Conservation (phyloP, 2,797 vertebrate species). For the Sebastes aleutianus region DNA sequence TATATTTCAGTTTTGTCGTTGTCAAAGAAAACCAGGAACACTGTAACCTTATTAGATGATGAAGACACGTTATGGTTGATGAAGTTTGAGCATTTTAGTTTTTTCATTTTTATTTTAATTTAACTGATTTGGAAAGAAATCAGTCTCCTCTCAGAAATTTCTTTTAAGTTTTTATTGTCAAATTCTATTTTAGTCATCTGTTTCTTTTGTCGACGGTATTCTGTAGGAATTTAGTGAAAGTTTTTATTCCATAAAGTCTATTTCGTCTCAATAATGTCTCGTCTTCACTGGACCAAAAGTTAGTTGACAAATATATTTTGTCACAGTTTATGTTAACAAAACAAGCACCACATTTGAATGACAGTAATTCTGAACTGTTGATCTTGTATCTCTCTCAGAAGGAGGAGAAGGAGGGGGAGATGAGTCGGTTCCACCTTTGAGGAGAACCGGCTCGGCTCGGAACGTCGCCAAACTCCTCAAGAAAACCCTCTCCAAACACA, state of each 20-base stretch:
- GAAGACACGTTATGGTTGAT: not conserved
- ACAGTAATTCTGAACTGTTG: not conserved
- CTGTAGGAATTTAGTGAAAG: not conserved
- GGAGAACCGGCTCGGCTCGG: slow-evolving; percentile 72
- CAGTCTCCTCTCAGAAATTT: not conserved
- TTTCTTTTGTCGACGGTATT: not conserved
- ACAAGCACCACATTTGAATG: not conserved
- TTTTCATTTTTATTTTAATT: not conserved
- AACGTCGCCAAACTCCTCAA: slow-evolving; percentile 89
- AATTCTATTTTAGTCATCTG: not conserved
- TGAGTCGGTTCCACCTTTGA: slow-evolving; percentile 66
- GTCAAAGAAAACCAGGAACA: too few species aligned
- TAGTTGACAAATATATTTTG: not conserved
- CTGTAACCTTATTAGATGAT: not conserved
- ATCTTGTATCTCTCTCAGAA: not conserved
- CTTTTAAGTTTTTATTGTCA: not conserved
- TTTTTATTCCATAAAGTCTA: not conserved
- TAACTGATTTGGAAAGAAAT: not conserved
- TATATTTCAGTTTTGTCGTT: not conserved
- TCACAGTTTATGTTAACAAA: not conserved
- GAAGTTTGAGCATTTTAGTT: not conserved
- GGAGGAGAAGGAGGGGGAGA: slow-evolving; percentile 13
- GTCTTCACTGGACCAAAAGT: not conserved
- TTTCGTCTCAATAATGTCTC: not conserved
- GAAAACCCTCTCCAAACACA: slow-evolving; percentile 88